Percentiles rank a stretch among this genome's conserved stretches.
These are phyloP conservation scores for Aythya baeri DNA, from an alignment of 2,113 vertebrate species.

Conservation along the genomic window DNA sequence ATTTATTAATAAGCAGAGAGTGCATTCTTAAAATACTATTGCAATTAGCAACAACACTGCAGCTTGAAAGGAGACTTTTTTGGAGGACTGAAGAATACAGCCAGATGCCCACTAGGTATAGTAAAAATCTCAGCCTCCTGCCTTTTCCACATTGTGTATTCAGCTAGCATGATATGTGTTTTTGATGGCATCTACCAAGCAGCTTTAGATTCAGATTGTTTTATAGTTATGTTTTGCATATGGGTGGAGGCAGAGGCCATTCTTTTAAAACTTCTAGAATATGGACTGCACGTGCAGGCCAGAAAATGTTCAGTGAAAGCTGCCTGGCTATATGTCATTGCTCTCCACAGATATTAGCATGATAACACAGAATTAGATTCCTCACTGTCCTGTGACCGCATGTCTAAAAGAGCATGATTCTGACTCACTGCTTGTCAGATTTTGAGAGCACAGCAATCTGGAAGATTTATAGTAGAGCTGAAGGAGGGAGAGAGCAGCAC, in stretches of 20 bases:
- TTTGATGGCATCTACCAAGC: not conserved
- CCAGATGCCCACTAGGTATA: not conserved
- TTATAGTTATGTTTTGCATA: not conserved
- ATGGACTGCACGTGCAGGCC: not conserved
- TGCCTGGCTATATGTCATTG: rapidly evolving
- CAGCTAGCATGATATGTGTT: not conserved
- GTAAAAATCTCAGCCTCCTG: not conserved
- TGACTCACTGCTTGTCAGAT: not conserved
- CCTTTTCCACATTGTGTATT: not conserved
- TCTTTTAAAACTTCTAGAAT: not conserved
- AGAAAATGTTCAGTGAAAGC: not conserved
- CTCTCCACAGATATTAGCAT: not conserved
- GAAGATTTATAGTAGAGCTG: not conserved
- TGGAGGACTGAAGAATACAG: not conserved
- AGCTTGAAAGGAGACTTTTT: not conserved
- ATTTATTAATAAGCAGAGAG: not conserved
- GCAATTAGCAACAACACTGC: not conserved
- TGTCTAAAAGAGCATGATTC: not conserved
- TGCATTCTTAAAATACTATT: not conserved
- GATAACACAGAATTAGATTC: not conserved
- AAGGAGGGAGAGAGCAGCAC: not conserved
- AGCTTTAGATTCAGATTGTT: not conserved
- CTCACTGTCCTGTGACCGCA: not conserved
- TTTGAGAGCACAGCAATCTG: not conserved
- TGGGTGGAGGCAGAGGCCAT: not conserved